Conservation (phyloP, 2,113 vertebrate genomes). For the Strix aluco region DNA sequence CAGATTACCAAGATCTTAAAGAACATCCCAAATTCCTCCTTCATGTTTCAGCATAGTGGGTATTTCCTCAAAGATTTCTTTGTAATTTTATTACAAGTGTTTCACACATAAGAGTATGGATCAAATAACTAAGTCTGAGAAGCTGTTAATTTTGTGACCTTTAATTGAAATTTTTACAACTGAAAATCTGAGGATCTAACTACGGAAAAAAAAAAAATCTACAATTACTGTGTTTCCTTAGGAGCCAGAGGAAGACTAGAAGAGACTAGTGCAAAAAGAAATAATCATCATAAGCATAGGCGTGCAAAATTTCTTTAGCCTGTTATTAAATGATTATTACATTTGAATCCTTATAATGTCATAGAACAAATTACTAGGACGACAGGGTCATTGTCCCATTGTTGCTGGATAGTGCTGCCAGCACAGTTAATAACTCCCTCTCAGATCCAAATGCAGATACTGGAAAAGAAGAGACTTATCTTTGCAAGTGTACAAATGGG, state of each 20-base stretch:
- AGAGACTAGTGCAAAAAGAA: not conserved
- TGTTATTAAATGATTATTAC: constrained; percentile 18
- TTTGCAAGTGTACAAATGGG: not conserved
- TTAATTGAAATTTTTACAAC: not conserved
- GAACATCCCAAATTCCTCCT: not conserved
- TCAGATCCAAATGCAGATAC: not conserved
- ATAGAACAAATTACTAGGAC: not conserved
- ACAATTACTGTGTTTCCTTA: not conserved
- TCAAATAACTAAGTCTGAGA: not conserved
- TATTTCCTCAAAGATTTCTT: not conserved
- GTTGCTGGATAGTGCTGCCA: not conserved
- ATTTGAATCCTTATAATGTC: not conserved
- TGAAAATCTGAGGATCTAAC: not conserved
- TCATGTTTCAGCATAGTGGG: not conserved
- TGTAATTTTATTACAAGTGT: not conserved
- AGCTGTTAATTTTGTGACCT: not conserved
- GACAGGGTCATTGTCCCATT: not conserved
- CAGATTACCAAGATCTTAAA: not conserved
- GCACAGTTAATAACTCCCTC: not conserved
- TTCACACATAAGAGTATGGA: not conserved
- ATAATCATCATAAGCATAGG: not conserved
- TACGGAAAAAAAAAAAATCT: not conserved
- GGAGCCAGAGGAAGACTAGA: not conserved
- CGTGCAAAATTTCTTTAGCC: not conserved
- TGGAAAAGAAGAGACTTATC: not conserved